A percentile compares a stretch with the other conserved stretches of the same genome.
Evolutionary conservation across 2,888 invertebrate species (phyloP).

Genomic region (Salticus scenicus): DNA sequence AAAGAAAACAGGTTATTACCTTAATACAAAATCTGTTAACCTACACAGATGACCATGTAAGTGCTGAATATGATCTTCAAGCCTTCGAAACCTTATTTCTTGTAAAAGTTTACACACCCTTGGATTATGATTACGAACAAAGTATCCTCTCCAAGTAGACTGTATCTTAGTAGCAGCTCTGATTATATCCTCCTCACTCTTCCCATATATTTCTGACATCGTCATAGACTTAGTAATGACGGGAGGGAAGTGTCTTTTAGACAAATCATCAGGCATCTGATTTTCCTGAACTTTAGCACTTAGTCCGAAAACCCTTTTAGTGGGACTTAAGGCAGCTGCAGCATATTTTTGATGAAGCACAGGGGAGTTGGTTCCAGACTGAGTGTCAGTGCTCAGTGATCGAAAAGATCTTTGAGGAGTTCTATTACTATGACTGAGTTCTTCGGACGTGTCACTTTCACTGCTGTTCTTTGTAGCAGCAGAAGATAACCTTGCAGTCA

Average conservation of each 20-base stretch:
- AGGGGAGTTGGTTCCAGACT: conserved; percentile 51
- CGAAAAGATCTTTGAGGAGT: conserved; percentile 56
- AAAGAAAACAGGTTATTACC: conserved; percentile 30
- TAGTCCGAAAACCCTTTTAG: conserved; percentile 49
- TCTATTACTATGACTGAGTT: conserved; percentile 35
- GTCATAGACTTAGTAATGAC: conserved; percentile 42
- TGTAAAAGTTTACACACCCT: conserved; percentile 55
- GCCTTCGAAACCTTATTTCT: conserved; percentile 63
- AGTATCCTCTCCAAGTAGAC: conserved; percentile 87
- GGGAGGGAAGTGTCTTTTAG: conserved; percentile 19
- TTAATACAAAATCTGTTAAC: conserved; percentile 59
- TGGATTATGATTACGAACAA: conserved; percentile 51
- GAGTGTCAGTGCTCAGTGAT: conserved; percentile 43
- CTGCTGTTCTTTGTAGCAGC: conserved; percentile 52
- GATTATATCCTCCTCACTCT: conserved; percentile 59
- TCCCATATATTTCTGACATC: conserved; percentile 57
- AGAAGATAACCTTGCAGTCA: conserved; percentile 37
- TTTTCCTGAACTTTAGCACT: conserved; percentile 26
- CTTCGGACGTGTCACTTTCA: conserved; percentile 60
- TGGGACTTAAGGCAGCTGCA: conserved; percentile 42
- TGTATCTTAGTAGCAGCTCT: conserved; percentile 86
- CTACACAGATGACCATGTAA: conserved; percentile 62
- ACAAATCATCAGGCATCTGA: conserved; percentile 18
- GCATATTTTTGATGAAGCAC: conserved; percentile 43
- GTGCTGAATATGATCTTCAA: conserved; percentile 69